Evolutionary conservation across 2,797 vertebrate species (phyloP).

Genomic region (Sebastes miniatus): DNA sequence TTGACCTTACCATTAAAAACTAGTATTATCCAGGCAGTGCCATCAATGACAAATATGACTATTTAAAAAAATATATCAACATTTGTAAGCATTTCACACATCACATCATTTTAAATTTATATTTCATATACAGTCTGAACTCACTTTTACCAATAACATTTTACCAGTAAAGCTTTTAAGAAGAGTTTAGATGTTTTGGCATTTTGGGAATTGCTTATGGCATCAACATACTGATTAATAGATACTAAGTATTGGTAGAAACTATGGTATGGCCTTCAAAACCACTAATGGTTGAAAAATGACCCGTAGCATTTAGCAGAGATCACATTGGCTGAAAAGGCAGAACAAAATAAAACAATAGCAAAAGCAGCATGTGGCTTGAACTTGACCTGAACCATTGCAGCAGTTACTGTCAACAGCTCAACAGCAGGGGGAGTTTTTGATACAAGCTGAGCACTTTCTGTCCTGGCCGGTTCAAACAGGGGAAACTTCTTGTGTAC

Average conservation of each 20-base stretch:
- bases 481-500: slow-evolving; percentile 69
- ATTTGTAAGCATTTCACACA: background rate
- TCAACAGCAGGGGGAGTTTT: slow-evolving; percentile 71
- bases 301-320: background rate
- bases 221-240: background rate
- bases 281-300: background rate
- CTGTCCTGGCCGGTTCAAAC: slow-evolving; percentile 40
- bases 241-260: background rate
- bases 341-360: background rate
- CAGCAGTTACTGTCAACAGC: background rate
- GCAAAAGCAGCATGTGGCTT: background rate
- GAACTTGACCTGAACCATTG: slow-evolving; percentile 54
- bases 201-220: background rate
- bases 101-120: background rate
- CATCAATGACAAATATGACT: background rate
- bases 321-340: background rate
- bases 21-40: too few relatives aligned
- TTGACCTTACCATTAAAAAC: too few relatives aligned
- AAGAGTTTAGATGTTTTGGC: background rate
- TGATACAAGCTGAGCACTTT: slow-evolving; percentile 35
- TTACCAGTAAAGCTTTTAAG: background rate
- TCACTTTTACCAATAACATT: background rate
- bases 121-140: background rate
- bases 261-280: background rate
- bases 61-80: background rate